Evolutionary conservation across 2,797 vertebrate species (phyloP).

Genomic region (Calcarius lapponicus): DNA sequence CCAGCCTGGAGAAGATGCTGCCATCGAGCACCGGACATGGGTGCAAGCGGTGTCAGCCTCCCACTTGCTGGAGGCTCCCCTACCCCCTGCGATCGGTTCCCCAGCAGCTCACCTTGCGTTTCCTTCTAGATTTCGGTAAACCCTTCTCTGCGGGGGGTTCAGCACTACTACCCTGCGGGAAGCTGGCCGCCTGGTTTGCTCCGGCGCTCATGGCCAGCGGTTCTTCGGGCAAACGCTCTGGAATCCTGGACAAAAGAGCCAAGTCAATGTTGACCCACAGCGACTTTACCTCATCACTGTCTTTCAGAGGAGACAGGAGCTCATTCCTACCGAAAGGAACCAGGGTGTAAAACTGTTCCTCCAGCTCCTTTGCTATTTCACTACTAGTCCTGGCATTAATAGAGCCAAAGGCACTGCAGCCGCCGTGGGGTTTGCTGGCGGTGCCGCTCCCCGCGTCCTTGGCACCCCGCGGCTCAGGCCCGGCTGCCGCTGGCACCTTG

Average conservation of each 20-base stretch:
- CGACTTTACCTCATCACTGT: slow-evolving; percentile 86
- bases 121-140: slow-evolving; percentile 85
- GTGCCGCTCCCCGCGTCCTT: slow-evolving; percentile 67
- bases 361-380: slow-evolving; percentile 81
- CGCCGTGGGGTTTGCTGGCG: slow-evolving; percentile 33
- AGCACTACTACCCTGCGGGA: slow-evolving; percentile 65
- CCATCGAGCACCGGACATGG: accelerated
- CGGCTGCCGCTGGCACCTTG: slow-evolving; percentile 76
- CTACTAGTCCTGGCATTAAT: slow-evolving; percentile 75
- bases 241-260: slow-evolving; percentile 90
- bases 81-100: accelerated
- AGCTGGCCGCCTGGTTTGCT: slow-evolving; percentile 74
- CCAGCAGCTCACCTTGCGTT: slow-evolving; percentile 86
- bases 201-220: slow-evolving; percentile 59
- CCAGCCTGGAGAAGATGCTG: accelerated
- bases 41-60: neutral
- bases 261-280: slow-evolving; percentile 97
- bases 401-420: slow-evolving; percentile 73
- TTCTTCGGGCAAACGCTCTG: slow-evolving; percentile 76
- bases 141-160: slow-evolving; percentile 70
- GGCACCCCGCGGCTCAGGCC: slow-evolving; percentile 66
- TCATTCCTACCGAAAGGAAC: slow-evolving; percentile 94
- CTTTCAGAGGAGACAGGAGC: slow-evolving; percentile 80
- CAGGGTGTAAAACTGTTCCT: slow-evolving; percentile 91
- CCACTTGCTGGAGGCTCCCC: neutral